Conservation (phyloP, 2,113 vertebrate species). For the Excalfactoria chinensis region DNA sequence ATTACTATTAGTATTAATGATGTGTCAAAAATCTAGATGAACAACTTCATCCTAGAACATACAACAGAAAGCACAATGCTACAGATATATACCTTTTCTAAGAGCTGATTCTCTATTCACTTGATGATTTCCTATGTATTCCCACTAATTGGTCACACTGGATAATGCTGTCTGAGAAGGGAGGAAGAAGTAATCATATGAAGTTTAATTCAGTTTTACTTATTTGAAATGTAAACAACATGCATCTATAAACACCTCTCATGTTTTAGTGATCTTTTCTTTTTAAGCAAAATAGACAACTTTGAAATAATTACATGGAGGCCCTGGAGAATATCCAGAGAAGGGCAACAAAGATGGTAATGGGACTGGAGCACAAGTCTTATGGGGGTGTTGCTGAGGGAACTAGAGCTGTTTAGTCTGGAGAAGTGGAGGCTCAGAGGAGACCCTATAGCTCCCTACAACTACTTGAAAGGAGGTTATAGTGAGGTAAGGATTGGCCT, state of each 20-base stretch:
- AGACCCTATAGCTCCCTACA: too few species aligned
- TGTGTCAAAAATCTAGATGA: not conserved
- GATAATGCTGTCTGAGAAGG: not conserved
- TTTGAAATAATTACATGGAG: not conserved
- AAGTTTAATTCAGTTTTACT: not conserved
- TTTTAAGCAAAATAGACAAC: not conserved
- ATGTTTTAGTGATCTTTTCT: not conserved
- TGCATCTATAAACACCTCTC: not conserved
- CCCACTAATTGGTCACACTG: not conserved
- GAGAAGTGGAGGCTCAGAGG: too few species aligned
- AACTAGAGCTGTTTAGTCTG: too few species aligned
- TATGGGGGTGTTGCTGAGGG: too few species aligned
- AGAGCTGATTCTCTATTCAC: not conserved
- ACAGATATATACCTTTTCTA: not conserved
- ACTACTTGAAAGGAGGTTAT: too few species aligned
- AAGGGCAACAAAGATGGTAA: too few species aligned
- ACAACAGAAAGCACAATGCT: not conserved
- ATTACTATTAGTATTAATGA: not conserved
- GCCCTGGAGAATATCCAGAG: too few species aligned
- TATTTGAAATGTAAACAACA: not conserved
- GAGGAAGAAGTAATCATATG: not conserved
- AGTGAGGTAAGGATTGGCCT: too few species aligned
- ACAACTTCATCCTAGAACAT: not conserved
- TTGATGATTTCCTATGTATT: not conserved
- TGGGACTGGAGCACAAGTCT: too few species aligned